These are phyloP conservation scores for Cordylochernes scorpioides DNA, from an alignment of 2,888 invertebrate species.

Conservation along the genomic window DNA sequence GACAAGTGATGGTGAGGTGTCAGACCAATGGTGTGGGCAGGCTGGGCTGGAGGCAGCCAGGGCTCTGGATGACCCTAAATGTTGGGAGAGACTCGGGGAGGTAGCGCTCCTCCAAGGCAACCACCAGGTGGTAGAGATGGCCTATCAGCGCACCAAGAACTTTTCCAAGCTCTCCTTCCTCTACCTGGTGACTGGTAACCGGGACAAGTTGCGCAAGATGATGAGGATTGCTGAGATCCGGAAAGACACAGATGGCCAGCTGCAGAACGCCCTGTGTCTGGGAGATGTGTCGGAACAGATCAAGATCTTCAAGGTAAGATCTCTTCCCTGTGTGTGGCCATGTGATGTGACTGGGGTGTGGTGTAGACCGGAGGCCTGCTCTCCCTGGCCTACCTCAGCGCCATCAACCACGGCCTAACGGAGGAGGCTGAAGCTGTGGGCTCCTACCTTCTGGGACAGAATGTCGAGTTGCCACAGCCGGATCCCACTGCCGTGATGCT, in stretches of 20 bases:
- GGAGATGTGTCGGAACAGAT: slow-evolving; percentile 77
- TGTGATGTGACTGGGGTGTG: not conserved
- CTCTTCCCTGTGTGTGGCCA: not conserved
- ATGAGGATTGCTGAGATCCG: slow-evolving; percentile 96
- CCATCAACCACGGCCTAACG: slow-evolving; percentile 59
- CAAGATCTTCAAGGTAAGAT: slow-evolving; percentile 37
- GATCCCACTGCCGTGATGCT: slow-evolving; percentile 47
- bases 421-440: slow-evolving; percentile 48
- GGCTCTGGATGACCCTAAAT: slow-evolving; percentile 65
- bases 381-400: slow-evolving; percentile 66
- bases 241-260: slow-evolving; percentile 85
- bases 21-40: no score
- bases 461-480: slow-evolving; percentile 34
- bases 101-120: slow-evolving; percentile 81
- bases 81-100: slow-evolving; percentile 85
- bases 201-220: slow-evolving; percentile 92
- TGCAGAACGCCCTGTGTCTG: slow-evolving; percentile 68
- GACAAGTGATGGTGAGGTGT: no score
- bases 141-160: slow-evolving; percentile 95
- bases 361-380: slow-evolving; percentile 24
- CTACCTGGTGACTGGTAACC: slow-evolving; percentile 88
- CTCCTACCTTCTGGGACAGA: slow-evolving; percentile 31
- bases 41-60: slow-evolving; percentile 78
- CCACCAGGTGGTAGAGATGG: slow-evolving; percentile 88
- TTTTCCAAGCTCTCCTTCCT: slow-evolving; percentile 94